Conservation (phyloP, 2,113 vertebrate species). For the Pomatostomus ruficeps region DNA sequence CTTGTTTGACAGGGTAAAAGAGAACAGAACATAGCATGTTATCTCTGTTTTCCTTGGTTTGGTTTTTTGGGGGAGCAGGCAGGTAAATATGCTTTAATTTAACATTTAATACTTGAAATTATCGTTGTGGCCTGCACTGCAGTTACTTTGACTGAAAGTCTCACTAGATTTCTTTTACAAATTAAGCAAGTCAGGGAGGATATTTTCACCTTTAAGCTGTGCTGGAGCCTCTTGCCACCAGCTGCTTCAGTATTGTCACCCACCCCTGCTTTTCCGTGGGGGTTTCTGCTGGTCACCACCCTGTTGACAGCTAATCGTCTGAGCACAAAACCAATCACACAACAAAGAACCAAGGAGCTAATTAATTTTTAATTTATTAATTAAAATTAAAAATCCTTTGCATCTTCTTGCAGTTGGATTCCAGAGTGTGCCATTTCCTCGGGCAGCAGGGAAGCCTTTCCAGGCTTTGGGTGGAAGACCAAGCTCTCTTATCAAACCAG, state of each 20-base stretch:
- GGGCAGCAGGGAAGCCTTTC: not conserved
- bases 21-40: not conserved
- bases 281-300: not conserved
- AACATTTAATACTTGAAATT: not conserved
- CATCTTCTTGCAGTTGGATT: constrained; percentile 21
- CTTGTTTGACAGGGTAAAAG: not conserved
- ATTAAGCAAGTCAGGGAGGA: not conserved
- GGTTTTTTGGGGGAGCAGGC: not conserved
- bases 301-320: constrained; percentile 20
- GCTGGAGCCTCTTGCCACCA: not conserved
- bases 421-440: not conserved
- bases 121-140: not conserved
- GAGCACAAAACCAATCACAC: not conserved
- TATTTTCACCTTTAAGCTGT: not conserved
- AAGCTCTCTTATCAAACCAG: not conserved
- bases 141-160: not conserved
- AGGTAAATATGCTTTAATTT: not conserved
- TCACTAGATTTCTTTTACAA: not conserved
- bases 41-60: not conserved
- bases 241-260: not conserved
- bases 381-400: constrained; percentile 28
- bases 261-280: not conserved
- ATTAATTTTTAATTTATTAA: constrained; percentile 46
- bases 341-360: not conserved
- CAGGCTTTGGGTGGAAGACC: not conserved